A percentile compares a stretch with the other conserved stretches of the same genome.
Evolutionary conservation across 2,888 invertebrate genomes (phyloP).

Genomic region (Sipha maydis): DNA sequence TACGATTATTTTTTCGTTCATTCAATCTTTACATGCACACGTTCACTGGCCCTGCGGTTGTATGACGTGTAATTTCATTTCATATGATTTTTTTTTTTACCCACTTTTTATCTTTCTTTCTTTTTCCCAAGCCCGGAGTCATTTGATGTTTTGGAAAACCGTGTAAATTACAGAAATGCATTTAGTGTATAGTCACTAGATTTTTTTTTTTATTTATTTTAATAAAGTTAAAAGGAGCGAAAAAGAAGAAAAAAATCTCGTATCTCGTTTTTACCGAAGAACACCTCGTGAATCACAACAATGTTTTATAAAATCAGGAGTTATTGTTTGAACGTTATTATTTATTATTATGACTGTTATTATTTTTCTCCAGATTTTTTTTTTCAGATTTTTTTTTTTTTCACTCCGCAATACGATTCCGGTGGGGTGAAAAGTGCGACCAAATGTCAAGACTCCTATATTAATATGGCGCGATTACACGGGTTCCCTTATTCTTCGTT

Average conservation of each 20-base stretch:
- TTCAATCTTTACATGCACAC: not conserved
- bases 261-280: not conserved
- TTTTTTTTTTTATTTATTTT: slow-evolving; percentile 2
- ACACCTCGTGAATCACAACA: not conserved
- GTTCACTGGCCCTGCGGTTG: not conserved
- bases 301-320: slow-evolving; percentile 14
- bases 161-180: slow-evolving; percentile 6
- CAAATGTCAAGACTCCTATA: slow-evolving; percentile 34
- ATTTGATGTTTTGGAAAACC: not conserved
- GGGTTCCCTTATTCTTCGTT: slow-evolving; percentile 42
- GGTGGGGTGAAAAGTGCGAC: slow-evolving; percentile 26
- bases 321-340: slow-evolving; percentile 39
- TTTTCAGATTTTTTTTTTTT: not conserved
- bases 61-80: not conserved
- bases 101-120: not conserved
- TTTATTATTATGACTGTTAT: slow-evolving; percentile 23
- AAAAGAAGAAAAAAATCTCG: not conserved
- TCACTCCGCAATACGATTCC: not conserved
- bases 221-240: slow-evolving; percentile 6
- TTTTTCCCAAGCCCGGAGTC: not conserved
- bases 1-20: not conserved
- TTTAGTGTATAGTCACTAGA: not conserved
- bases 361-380: slow-evolving; percentile 11
- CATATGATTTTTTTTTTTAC: not conserved
- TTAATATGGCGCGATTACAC: slow-evolving; percentile 48